Evolutionary conservation across 2,797 vertebrate species (phyloP).

Genomic region (Schizopygopsis malacanthus): DNA sequence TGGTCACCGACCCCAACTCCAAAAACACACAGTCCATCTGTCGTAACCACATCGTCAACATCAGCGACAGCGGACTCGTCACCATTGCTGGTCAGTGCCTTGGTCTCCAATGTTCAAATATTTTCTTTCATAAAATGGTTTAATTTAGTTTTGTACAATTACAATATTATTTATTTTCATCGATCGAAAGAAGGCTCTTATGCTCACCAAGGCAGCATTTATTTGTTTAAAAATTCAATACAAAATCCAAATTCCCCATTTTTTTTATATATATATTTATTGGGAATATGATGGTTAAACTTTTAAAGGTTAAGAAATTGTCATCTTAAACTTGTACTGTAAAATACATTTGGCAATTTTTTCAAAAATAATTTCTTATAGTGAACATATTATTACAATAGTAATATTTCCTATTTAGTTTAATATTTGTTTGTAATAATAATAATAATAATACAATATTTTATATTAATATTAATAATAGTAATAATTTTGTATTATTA

Average conservation of each 20-base stretch:
- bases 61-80: conserved; percentile 88
- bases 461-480: not conserved
- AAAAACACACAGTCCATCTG: conserved; percentile 95
- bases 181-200: not conserved
- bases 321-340: not conserved
- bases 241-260: not conserved
- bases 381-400: not conserved
- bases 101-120: not conserved
- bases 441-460: not conserved
- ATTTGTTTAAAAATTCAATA: not conserved
- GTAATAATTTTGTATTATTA: too few relatives aligned
- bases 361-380: not conserved
- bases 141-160: not conserved
- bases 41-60: conserved; percentile 89
- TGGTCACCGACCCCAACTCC: conserved; percentile 92
- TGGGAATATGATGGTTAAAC: not conserved
- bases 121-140: not conserved
- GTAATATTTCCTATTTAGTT: not conserved
- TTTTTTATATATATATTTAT: not conserved
- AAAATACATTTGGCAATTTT: not conserved
- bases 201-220: not conserved
- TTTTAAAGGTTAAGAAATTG: not conserved
- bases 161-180: not conserved
- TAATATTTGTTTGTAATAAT: not conserved
- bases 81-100: conserved; percentile 90